Evolutionary conservation across 2,797 vertebrate genomes (phyloP), one percentile per base, ranked within the genome.

Genomic region (Eupleurogrammus muticus): DNA sequence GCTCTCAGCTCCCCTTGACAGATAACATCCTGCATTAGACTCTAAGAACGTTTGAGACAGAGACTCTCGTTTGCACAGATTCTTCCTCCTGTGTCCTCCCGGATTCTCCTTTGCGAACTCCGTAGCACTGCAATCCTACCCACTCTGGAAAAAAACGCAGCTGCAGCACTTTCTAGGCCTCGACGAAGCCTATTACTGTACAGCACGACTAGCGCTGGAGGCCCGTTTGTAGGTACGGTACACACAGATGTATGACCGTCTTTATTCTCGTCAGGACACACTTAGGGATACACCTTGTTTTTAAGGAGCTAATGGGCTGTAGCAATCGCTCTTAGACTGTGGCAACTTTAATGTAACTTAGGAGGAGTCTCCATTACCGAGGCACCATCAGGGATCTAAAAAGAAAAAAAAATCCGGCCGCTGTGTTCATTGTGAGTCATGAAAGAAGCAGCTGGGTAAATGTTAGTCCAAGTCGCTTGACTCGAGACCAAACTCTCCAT

Each of bases 11-110:
- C 73, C 59, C 19, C 60, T 73, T 82, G 83, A 89, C 84, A 80
- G 89, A 92, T 87, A 92, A 90, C 83, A 88, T 83, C 79, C 76
- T 70, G 73, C 70, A 77, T 87, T 86, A 83, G 80, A 83, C 82
- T 89, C 89, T 83, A 89, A 89, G 71, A 87, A 86, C 79, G 80
- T 77, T 83, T 85, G 73, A 83, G 81, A 85, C 75, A 75, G n/a
- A 82, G 69, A 69, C 73, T 66, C 59, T 79, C 48, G 65, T 80
- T 85, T 79, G 74, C 72, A 67, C 73, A 55, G 28, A 64, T 80
- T 77, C 55, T 58, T 53, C 48, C 48, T 19, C 32, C 47, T 61
- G 38, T 70, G 74, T 85, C 62, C 55, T 75, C 61, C 55, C 61
- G 66, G 57, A 77, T 66, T 72, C 78, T 46, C 67, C 23, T 81